Conservation (phyloP, 2,888 invertebrate species). For the Eurois occulta region DNA sequence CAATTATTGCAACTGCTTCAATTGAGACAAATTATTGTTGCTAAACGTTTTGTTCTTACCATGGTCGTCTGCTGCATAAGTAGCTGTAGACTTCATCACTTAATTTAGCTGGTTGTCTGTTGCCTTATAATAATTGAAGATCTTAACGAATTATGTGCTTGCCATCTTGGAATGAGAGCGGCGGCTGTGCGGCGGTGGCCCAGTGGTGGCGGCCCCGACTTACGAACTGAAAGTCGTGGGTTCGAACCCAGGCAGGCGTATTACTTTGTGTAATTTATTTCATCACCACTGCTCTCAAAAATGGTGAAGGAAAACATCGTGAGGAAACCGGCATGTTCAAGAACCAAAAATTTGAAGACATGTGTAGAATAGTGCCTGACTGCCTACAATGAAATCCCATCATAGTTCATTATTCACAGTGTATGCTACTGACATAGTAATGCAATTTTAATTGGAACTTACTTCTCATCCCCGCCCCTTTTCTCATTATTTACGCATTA, state of each 20-base stretch:
- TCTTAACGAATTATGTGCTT: neutral
- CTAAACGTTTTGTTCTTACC: neutral
- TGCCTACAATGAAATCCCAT: neutral
- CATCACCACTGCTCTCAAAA: no score
- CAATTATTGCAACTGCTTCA: slow-evolving; percentile 31
- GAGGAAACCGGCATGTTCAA: no score
- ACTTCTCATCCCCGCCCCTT: neutral
- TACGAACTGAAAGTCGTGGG: no score
- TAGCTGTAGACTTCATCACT: slow-evolving; percentile 1
- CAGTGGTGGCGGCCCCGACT: no score
- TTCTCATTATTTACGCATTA: slow-evolving; percentile 23
- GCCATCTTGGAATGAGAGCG: neutral
- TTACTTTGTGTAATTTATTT: no score
- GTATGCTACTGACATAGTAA: slow-evolving; percentile 5
- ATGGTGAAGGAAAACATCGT: no score
- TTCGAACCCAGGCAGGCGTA: no score
- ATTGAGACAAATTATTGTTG: slow-evolving; percentile 42
- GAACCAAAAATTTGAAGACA: no score
- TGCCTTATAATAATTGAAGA: neutral
- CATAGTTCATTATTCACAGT: slow-evolving; percentile 4
- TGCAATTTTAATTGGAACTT: slow-evolving; percentile 18
- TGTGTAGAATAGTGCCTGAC: neutral
- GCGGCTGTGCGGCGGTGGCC: no score
- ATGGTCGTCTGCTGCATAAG: slow-evolving; percentile 2
- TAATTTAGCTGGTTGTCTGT: neutral